Evolutionary conservation across 2,888 invertebrate genomes (phyloP).

Genomic region (Empis stercorea): DNA sequence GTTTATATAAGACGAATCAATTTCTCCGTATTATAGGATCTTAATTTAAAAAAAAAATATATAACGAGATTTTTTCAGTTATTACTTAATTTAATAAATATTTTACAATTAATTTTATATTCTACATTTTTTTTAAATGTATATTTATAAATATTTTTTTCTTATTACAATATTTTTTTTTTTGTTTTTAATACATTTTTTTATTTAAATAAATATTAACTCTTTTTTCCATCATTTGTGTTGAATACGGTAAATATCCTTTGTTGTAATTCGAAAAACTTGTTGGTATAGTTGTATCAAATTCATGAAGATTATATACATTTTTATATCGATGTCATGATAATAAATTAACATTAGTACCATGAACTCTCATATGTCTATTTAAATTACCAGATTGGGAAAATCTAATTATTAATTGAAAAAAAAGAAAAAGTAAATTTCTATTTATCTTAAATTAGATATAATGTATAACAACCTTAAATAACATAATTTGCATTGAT

Average conservation of each 20-base stretch:
- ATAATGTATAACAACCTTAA: constrained; percentile 44
- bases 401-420: constrained; percentile 46
- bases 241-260: background rate
- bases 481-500: constrained; percentile 92
- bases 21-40: too few relatives aligned
- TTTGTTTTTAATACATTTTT: background rate
- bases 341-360: constrained; percentile 47
- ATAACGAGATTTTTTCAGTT: too few relatives aligned
- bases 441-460: background rate
- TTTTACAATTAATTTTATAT: too few relatives aligned
- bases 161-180: background rate
- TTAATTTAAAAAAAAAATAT: too few relatives aligned
- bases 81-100: too few relatives aligned
- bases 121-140: too few relatives aligned
- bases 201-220: background rate
- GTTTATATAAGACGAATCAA: too few relatives aligned
- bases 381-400: constrained; percentile 98
- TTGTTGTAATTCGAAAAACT: background rate
- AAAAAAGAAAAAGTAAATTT: background rate
- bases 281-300: background rate
- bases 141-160: background rate
- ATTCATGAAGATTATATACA: background rate
- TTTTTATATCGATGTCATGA: constrained; percentile 42
- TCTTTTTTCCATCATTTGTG: background rate
- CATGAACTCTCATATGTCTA: constrained; percentile 97